Base-by-base conservation (phyloP, 1,140 invertebrate species). In the Gryllus bimaculatus region DNA sequence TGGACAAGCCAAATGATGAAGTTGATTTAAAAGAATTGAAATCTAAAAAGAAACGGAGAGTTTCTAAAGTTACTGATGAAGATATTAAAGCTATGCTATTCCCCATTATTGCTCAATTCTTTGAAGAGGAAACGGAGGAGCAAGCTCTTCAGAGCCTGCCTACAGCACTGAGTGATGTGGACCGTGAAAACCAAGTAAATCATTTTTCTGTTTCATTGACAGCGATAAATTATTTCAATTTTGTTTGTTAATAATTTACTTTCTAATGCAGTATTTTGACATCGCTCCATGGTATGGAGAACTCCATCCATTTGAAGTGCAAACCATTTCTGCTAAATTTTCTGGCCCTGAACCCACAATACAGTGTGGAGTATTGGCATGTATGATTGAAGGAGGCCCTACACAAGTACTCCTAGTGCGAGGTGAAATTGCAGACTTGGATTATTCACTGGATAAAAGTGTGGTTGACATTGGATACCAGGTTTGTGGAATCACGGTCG, bases 391-490 rank as follows among this genome's bases (percentile, higher is more conserved):
- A n/a, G 83, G 84, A 3, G 88, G 88, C 8, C 83, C 84, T 10
- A 78, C 84, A 10, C 82, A 87, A 80, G 20, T 78, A 0, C 54
- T 88, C 7, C 78, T 79, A 8, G 78, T 89, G 3, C 77, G 54
- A 4, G 87, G 85, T 6, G 83, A 78, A 48, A 83, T 85, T 3
- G 84, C 85, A 18, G 78, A 82, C 26, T 81, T 88, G 15, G 79
- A 74, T 73, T 88, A 85, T 78, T 77, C 81, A 6, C 75, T 88
- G 2, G 81, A 86, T 75, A 84, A 80, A 10, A 80, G 80, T 13
- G 10, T 75, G 6, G 83, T 88, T 10, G 84, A 88, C 80, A 86
- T 86, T 80, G 87, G 86, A 21, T 81, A 85, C 78, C 83, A 84
- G 81, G 86, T 86, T 83, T 75, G 74, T 10, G 26, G 10, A 66